Evolutionary conservation across 2,888 invertebrate species (phyloP).

Genomic region (Spisula subtruncata): DNA sequence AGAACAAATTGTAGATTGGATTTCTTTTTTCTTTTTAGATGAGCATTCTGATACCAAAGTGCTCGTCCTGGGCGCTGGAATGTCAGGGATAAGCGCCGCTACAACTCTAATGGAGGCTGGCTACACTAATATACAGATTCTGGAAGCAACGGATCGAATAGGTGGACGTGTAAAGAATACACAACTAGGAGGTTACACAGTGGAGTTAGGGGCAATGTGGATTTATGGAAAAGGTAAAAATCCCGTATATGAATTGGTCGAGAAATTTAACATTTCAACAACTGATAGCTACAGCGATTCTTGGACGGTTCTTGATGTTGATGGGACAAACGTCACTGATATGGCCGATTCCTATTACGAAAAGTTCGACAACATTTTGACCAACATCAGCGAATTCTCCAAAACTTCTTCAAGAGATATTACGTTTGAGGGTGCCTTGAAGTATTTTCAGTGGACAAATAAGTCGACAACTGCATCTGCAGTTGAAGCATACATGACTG

Average conservation of each 20-base stretch:
- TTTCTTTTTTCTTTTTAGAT: no score
- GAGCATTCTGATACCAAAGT: constrained; percentile 15
- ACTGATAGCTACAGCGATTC: constrained; percentile 27
- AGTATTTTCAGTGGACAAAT: neutral
- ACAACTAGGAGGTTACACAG: constrained; percentile 47
- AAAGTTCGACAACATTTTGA: neutral
- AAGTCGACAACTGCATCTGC: neutral
- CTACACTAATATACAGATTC: constrained; percentile 55
- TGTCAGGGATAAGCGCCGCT: constrained; percentile 66
- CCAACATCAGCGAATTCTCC: neutral
- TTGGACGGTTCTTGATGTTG: constrained; percentile 48
- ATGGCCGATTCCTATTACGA: neutral
- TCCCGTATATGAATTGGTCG: constrained; percentile 52
- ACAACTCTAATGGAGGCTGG: constrained; percentile 61
- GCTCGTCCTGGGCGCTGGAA: constrained; percentile 56
- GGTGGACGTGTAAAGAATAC: constrained; percentile 63
- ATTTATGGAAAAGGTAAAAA: constrained; percentile 62
- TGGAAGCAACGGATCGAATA: constrained; percentile 59
- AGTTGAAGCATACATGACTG: neutral
- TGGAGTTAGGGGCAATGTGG: constrained; percentile 66
- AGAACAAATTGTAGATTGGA: no score
- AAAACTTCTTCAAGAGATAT: neutral
- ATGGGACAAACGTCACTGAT: constrained; percentile 50
- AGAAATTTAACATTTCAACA: constrained; percentile 38
- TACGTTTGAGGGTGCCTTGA: neutral